A percentile compares a stretch with the other conserved stretches of the same genome.
These are phyloP conservation scores for Xanthorhoe designata DNA, from an alignment of 2,888 invertebrate genomes.

Conservation along the genomic window DNA sequence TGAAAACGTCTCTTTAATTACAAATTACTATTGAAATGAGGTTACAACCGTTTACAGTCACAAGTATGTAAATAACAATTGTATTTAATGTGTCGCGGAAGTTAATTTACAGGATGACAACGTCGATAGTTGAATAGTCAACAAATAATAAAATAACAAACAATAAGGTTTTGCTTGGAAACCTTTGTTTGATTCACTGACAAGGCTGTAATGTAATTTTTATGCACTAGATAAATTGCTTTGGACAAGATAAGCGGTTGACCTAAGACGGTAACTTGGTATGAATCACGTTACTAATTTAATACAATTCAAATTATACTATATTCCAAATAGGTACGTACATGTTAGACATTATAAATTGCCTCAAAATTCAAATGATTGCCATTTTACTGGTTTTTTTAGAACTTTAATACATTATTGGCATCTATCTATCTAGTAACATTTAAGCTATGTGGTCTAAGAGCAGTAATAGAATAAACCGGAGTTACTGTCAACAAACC, in stretches of 20 bases:
- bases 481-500: too few species aligned
- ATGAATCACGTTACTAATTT: too few species aligned
- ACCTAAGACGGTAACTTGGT: not conserved
- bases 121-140: not conserved
- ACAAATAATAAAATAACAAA: not conserved
- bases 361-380: too few species aligned
- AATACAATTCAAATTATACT: too few species aligned
- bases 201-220: not conserved
- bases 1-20: slow-evolving; percentile 13
- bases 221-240: not conserved
- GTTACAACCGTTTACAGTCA: slow-evolving; percentile 9
- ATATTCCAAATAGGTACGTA: too few species aligned
- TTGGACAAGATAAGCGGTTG: not conserved
- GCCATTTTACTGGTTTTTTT: too few species aligned
- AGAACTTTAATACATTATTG: too few species aligned
- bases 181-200: not conserved
- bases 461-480: too few species aligned
- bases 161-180: not conserved
- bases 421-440: too few species aligned
- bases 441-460: too few species aligned
- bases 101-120: slow-evolving; percentile 1
- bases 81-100: slow-evolving; percentile 12
- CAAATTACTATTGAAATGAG: slow-evolving; percentile 19
- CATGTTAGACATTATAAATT: not conserved
- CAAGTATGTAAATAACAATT: slow-evolving; percentile 10